Conservation (phyloP, 2,888 invertebrate genomes). For the Standfussiana lucernea region DNA sequence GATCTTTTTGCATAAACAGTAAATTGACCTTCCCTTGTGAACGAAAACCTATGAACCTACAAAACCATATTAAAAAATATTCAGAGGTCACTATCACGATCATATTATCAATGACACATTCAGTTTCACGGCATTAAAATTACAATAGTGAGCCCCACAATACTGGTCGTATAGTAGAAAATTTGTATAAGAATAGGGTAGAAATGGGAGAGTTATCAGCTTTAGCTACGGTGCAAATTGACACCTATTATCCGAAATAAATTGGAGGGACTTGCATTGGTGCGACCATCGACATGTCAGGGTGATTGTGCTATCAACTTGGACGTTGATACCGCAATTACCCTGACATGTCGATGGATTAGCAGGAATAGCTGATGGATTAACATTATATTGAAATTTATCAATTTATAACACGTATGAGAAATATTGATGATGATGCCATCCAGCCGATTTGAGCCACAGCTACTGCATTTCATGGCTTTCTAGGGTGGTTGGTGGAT, state of each 20-base stretch:
- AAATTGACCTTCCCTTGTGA: background rate
- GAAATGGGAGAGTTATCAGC: conserved; percentile 4
- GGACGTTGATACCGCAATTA: too few species aligned
- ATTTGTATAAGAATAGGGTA: conserved; percentile 26
- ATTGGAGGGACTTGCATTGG: conserved; percentile 35
- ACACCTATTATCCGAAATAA: conserved; percentile 44
- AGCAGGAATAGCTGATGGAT: too few species aligned
- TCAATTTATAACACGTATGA: too few species aligned
- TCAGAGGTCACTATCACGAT: background rate
- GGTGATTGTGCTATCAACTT: conserved; percentile 25
- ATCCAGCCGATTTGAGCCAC: too few species aligned
- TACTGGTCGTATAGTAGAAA: background rate
- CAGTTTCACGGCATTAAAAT: conserved; percentile 2
- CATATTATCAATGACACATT: background rate
- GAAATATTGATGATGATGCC: too few species aligned
- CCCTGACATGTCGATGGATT: too few species aligned
- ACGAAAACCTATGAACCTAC: background rate
- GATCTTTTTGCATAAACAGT: background rate
- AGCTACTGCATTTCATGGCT: too few species aligned
- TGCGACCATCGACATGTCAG: conserved; percentile 6
- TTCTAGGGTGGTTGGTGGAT: too few species aligned
- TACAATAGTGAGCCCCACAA: conserved; percentile 2
- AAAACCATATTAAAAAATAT: background rate
- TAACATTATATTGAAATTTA: too few species aligned
- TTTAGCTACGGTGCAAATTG: conserved; percentile 35